Evolutionary conservation across 2,113 vertebrate genomes (phyloP).

Genomic region (Pelecanoides urinatrix): DNA sequence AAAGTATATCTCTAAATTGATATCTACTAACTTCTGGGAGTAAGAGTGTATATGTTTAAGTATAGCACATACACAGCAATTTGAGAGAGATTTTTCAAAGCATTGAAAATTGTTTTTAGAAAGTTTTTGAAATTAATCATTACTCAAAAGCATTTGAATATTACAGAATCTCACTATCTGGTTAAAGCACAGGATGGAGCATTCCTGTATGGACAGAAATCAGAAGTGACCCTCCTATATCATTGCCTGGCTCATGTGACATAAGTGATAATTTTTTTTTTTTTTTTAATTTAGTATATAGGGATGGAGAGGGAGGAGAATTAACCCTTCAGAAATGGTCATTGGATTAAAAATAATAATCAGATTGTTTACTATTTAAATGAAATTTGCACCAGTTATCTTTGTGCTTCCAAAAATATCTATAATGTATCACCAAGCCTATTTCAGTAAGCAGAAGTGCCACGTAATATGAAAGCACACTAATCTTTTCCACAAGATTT

Average conservation of each 20-base stretch:
- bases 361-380: neutral
- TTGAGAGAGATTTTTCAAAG: neutral
- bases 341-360: neutral
- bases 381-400: neutral
- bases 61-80: neutral
- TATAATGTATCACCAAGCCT: neutral
- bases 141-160: neutral
- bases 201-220: neutral
- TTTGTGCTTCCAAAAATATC: neutral
- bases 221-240: neutral
- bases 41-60: neutral
- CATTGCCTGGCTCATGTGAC: neutral
- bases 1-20: neutral
- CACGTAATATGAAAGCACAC: neutral
- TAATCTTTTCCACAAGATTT: neutral
- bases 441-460: neutral
- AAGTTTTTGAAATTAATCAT: neutral
- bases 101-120: neutral
- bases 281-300: neutral
- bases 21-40: neutral
- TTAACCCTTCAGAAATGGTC: neutral
- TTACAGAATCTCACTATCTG: neutral
- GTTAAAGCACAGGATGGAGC: neutral
- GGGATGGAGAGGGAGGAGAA: neutral
- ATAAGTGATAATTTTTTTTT: neutral